Base-by-base conservation (phyloP, 2,888 invertebrate genomes). In the Aricia artaxerxes region DNA sequence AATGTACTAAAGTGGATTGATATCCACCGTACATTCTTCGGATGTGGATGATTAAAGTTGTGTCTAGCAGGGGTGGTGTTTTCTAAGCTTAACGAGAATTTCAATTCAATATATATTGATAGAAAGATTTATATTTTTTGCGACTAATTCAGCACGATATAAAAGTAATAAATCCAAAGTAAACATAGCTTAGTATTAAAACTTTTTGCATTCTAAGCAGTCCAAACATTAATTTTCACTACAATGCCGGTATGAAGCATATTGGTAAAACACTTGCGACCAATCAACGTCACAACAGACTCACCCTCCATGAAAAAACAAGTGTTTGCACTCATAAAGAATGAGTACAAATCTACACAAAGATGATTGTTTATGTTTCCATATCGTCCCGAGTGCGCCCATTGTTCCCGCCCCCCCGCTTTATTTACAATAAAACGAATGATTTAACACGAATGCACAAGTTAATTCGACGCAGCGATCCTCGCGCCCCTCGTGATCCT, bases 311-410 rank as follows among this genome's bases (percentile, higher is more conserved):
- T 85, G 85, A 89, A 88, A 91, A 90, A 86, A 91, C 90, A 89
- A 93, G 93, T 93, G 93, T 93, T 93, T 93, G 91, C 92, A 87
- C 92, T 92, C 91, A 92, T 92, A 92, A 92, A 92, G 91, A 89
- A 92, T 92, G 91, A 91, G 90, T 90, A 91, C 90, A 93, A 93
- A 93, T 94, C 93, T 91, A 90, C 88, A 91, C 92, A 92, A 89
- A 89, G 89, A 92, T 92, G 88, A 92, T 92, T 93, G 92, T 93
- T 93, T 92, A 91, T 92, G 91, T 91, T 92, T 88, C 89, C 88
- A 91, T 91, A 91, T 89, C 89, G 89, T 88, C 89, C 89, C 87
- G 87, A 85, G 87, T 85, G 85, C 83, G 82, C 84, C 88, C 82
- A 90, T 92, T 92, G 92, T 92, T 88, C 82, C 84, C 83, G 80